A percentile compares a stretch with the other conserved stretches of the same genome.
These are phyloP conservation scores for Morone saxatilis DNA, from an alignment of 2,113 vertebrate species.

Conservation along the genomic window DNA sequence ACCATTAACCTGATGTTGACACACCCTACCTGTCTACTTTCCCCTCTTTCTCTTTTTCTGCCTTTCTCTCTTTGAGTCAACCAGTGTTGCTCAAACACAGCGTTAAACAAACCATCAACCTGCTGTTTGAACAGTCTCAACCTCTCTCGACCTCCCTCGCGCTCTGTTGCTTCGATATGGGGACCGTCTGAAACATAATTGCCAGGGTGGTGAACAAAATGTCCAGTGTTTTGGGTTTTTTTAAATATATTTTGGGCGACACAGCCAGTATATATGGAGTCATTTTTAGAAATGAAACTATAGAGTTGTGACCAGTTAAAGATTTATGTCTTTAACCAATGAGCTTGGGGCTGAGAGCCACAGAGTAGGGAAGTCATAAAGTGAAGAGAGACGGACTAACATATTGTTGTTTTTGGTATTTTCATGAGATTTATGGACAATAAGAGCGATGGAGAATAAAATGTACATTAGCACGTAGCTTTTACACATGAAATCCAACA, in stretches of 20 bases:
- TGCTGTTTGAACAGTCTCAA: slow-evolving; percentile 52
- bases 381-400: background rate
- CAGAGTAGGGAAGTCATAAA: background rate
- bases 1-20: slow-evolving; percentile 61
- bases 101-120: slow-evolving; percentile 27
- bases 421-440: background rate
- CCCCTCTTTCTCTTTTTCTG: background rate
- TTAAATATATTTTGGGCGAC: background rate
- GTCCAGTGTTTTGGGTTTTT: background rate
- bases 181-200: background rate
- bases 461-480: too few species aligned
- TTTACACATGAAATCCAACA: too few species aligned
- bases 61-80: slow-evolving; percentile 33
- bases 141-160: background rate
- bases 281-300: background rate
- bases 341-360: background rate
- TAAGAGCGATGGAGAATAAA: too few species aligned
- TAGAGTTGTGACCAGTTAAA: background rate
- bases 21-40: slow-evolving; percentile 20
- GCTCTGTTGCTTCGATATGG: background rate
- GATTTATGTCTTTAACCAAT: background rate
- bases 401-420: background rate
- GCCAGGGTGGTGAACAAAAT: background rate
- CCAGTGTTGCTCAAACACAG: slow-evolving; percentile 48
- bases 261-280: background rate